Conservation (phyloP, 1,140 invertebrate genomes). For the Adoxophyes honmai region DNA sequence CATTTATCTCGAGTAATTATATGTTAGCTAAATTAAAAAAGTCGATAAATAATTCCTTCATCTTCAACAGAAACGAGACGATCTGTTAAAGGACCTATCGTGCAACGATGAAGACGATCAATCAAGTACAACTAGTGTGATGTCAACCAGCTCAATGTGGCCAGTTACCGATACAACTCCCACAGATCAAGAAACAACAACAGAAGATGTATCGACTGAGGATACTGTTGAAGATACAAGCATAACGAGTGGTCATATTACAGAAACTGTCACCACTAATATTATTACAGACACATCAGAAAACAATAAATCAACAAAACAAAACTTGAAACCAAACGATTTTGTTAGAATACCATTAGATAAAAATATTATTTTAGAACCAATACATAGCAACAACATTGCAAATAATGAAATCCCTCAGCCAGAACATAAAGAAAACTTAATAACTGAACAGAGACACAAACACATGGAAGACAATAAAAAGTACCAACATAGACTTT, state of each 20-base stretch:
- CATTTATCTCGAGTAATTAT: conserved; percentile 16
- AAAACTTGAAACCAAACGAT: conserved; percentile 22
- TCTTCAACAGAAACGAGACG: conserved; percentile 66
- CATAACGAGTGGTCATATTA: not conserved
- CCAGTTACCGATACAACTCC: conserved; percentile 36
- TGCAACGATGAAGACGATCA: conserved; percentile 61
- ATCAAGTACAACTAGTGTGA: conserved; percentile 26
- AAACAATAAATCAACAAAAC: conserved; percentile 26
- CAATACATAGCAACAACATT: conserved; percentile 32
- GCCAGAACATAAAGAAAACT: conserved; percentile 35
- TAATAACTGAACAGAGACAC: conserved; percentile 36
- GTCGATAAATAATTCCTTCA: not conserved
- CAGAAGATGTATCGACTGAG: conserved; percentile 42
- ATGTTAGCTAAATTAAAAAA: conserved; percentile 8
- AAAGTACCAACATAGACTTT: conserved; percentile 56
- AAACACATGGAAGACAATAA: conserved; percentile 60
- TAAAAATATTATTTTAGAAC: conserved; percentile 44
- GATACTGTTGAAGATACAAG: conserved; percentile 24
- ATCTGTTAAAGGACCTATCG: conserved; percentile 62
- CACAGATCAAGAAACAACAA: conserved; percentile 47
- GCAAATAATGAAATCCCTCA: conserved; percentile 57
- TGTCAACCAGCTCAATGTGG: conserved; percentile 32
- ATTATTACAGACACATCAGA: conserved; percentile 18
- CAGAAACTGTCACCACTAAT: conserved; percentile 12
- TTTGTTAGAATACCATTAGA: conserved; percentile 28